Evolutionary conservation across 2,797 vertebrate species (phyloP).

Genomic region (Aselliscus stoliczkanus): DNA sequence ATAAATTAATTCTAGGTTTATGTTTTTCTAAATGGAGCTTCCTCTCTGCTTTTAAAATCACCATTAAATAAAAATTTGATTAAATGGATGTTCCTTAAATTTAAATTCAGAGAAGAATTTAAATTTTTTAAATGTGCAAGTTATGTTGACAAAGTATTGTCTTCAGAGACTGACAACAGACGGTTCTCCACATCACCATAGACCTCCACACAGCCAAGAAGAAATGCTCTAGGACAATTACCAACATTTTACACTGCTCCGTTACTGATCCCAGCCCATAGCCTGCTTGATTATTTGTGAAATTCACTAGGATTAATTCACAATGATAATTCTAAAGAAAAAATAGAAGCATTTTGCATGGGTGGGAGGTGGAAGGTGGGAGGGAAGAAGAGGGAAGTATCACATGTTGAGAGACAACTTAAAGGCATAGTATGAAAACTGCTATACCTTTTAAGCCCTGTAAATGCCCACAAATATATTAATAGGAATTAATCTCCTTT

Average conservation of each 20-base stretch:
- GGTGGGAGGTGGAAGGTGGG: too few species aligned
- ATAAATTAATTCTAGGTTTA: not conserved
- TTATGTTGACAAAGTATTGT: not conserved
- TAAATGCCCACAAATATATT: not conserved
- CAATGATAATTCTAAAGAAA: not conserved
- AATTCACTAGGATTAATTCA: not conserved
- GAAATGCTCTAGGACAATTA: not conserved
- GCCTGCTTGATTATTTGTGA: not conserved
- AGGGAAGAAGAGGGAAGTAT: not conserved
- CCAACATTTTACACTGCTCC: not conserved
- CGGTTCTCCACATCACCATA: not conserved
- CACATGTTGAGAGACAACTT: not conserved
- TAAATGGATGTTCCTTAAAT: not conserved
- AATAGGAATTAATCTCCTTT: conserved; percentile 11
- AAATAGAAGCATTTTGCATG: not conserved
- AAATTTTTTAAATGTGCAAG: not conserved
- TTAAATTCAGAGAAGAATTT: not conserved
- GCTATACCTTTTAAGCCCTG: not conserved
- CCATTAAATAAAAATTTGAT: not conserved
- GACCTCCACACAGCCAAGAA: not conserved
- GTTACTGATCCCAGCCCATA: not conserved
- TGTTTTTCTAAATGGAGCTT: not conserved
- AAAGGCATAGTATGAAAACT: not conserved
- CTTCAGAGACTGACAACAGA: not conserved
- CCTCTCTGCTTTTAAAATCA: not conserved